Evolutionary conservation across 2,888 invertebrate species (phyloP), one percentile per base, ranked within the genome.

Genomic region (Meiosimyza platycephala): DNA sequence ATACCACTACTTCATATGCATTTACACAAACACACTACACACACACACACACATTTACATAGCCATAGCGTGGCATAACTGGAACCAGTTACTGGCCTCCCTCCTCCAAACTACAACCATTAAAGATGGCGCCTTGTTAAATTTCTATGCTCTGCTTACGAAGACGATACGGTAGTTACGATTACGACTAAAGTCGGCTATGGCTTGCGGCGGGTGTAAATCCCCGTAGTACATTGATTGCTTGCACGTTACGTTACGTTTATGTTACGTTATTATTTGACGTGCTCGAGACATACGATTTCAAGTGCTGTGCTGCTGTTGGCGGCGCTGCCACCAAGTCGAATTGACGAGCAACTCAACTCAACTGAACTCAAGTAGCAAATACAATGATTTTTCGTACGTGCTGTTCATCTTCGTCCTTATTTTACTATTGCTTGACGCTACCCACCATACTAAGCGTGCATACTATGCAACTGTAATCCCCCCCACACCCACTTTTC

Each of bases 151-250:
- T 22, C 51, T 13, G 13, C 50, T 13, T 22, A 11, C 22, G 51
- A n/a, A 22, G n/a, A 12, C 18, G 47, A 63, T 48, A 18, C 4
- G 9, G 40, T 18, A 12, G 64, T 40, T 40, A 6, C 28, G 64
- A 22, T 15, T 22, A 15, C 51, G 33, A 40, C 33, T 60, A 16
- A 50, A 47, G 16, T 51, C 64, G 64, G 9, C 48, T 13, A 13
- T 54, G 52, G 62, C 70, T 54, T 18, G n/a, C 13, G 69, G 69
- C 69, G 52, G 40, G 40, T 40, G 40, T 40, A 60, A 67, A 69
- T 69, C 69, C 69, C 70, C 40, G 70, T 54, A 62, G 70, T 40
- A 70, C 70, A 70, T 70, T 70, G 70, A 70, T 70, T 70, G 70
- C 70, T 70, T 47, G 70, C 54, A 70, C 70, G 63, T 70, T 40